Base-by-base conservation (phyloP, 2,113 vertebrate species). In the Haemorhous mexicanus region DNA sequence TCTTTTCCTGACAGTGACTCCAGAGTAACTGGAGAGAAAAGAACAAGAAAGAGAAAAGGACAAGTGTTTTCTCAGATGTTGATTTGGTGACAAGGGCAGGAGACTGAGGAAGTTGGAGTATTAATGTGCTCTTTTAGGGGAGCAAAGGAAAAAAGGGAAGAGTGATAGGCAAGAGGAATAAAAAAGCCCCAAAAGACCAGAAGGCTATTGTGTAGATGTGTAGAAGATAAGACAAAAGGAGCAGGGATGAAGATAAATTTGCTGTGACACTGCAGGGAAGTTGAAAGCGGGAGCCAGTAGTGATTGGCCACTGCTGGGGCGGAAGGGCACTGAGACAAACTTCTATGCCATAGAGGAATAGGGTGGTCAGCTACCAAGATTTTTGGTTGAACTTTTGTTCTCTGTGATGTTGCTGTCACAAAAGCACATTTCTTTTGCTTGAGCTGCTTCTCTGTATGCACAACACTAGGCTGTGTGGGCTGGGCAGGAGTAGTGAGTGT, bases 11-110 rank as follows among this genome's bases (percentile, higher is more conserved):
- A 39, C 76, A 93, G 84, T 64, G 66, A 91, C 59, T 91, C 87
- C 55, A 92, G 73, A 88, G 68, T 44, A 30, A 66, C 49, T 66
- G 49, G 32, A 66, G 49, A 79, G 26, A 79, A 66, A 66, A 66
- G 16, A 30, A 55, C 33, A 44, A 44, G 61, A 62, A 83, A 92
- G 79, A 91, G 90, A 90, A 96, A 96, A 94, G 77, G 46, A 84
- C 77, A 89, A 82, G 26, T 68, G 62, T 94, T 96, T 95, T 92
- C 62, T 96, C 81, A 89, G 76, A 89, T 91, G 92, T 53, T 87
- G 47, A 17, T 84, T 95, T 93, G 87, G 77, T 92, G 81, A 93
- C 88, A 89, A 95, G 69, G 83, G 16, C 69, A 75, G 69, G 44
- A 72, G n/a, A 35, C n/a, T 88, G 47, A 37, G 27, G 79, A 88